These are phyloP conservation scores for Mactromeris polynyma DNA, from an alignment of 2,888 invertebrate species.

Conservation along the genomic window DNA sequence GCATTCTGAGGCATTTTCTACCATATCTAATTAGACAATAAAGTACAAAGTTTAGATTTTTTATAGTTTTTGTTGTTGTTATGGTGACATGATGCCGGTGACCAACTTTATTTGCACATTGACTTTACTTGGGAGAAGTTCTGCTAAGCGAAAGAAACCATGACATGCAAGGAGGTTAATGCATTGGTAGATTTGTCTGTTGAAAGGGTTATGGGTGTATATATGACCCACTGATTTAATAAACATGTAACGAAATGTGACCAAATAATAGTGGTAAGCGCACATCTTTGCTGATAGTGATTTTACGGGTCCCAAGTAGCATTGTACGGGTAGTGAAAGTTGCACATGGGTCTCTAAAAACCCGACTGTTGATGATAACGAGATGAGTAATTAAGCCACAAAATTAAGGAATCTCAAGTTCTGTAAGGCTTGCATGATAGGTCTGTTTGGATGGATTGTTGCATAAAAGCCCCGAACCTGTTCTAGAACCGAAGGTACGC, in stretches of 20 bases:
- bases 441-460: neutral
- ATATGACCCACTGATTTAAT: neutral
- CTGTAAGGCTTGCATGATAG: constrained; percentile 21
- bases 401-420: constrained; percentile 28
- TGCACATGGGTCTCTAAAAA: constrained; percentile 28
- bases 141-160: constrained; percentile 41
- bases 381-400: constrained; percentile 38
- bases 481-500: constrained; percentile 4
- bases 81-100: constrained; percentile 15
- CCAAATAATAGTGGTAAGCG: neutral
- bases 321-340: constrained; percentile 10
- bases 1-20: no score
- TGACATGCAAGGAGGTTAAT: constrained; percentile 9
- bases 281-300: neutral
- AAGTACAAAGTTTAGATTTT: no score
- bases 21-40: no score
- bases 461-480: neutral
- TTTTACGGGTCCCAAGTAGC: constrained; percentile 37
- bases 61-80: no score
- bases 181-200: neutral
- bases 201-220: neutral
- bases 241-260: neutral
- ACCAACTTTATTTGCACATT: neutral
- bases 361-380: constrained; percentile 38
- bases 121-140: constrained; percentile 3